These are phyloP conservation scores for Polyommatus iphigenia DNA, from an alignment of 2,888 invertebrate species.

Conservation along the genomic window DNA sequence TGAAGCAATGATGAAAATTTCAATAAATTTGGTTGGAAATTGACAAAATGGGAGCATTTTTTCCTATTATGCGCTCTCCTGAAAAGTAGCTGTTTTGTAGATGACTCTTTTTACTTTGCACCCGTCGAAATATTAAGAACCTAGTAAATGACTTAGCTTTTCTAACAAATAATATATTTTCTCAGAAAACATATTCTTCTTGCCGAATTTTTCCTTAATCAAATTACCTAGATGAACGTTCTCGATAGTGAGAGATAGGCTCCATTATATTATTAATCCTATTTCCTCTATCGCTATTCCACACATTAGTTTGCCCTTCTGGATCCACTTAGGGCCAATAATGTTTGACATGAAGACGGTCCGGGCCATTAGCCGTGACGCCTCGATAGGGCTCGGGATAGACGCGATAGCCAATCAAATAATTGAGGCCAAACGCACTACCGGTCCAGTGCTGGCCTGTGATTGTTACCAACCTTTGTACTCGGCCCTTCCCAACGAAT, in stretches of 20 bases:
- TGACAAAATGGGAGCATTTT: too few species aligned
- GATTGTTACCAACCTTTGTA: slow-evolving; percentile 26
- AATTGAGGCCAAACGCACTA: slow-evolving; percentile 65
- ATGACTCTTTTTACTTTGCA: too few species aligned
- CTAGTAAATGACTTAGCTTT: too few species aligned
- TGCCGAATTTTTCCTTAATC: not conserved
- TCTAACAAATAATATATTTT: not conserved
- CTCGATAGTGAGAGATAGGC: slow-evolving; percentile 14
- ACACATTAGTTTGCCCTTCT: slow-evolving; percentile 39
- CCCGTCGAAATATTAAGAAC: too few species aligned
- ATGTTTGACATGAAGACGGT: slow-evolving; percentile 47
- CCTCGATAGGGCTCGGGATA: slow-evolving; percentile 51
- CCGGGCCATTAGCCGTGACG: slow-evolving; percentile 46
- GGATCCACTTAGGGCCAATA: slow-evolving; percentile 45
- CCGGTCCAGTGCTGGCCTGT: slow-evolving; percentile 25
- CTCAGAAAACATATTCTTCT: not conserved
- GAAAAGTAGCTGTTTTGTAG: too few species aligned
- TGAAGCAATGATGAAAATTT: too few species aligned
- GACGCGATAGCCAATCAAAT: slow-evolving; percentile 66
- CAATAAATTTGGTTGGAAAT: too few species aligned
- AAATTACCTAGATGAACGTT: not conserved
- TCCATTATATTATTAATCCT: slow-evolving; percentile 16
- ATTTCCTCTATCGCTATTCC: slow-evolving; percentile 30
- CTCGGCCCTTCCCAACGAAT: too few species aligned
- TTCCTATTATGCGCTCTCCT: too few species aligned